Conservation (phyloP, 2,888 invertebrate genomes). For the Ametastegia equiseti region DNA sequence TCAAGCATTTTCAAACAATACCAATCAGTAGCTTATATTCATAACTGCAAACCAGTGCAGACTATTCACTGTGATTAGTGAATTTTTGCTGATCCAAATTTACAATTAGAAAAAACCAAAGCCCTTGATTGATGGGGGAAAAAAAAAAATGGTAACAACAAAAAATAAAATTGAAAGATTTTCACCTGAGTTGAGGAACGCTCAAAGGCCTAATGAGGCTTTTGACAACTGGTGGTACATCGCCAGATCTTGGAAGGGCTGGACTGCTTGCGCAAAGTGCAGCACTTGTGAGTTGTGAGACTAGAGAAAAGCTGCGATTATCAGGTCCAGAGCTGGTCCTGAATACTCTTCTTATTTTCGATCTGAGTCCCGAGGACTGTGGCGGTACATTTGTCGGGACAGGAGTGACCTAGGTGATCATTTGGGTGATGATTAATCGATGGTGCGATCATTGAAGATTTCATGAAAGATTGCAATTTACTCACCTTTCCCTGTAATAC, state of each 20-base stretch:
- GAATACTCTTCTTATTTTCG: conserved; percentile 79
- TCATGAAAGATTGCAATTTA: background rate
- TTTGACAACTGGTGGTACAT: conserved; percentile 78
- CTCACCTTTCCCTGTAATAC: conserved; percentile 77
- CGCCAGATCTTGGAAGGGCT: conserved; percentile 77
- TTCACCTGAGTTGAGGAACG: conserved; percentile 77
- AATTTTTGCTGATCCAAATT: no score
- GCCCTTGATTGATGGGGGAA: background rate
- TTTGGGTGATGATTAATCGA: conserved; percentile 33
- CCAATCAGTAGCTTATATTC: no score
- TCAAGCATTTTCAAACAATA: background rate
- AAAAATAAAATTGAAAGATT: background rate
- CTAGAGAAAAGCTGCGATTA: conserved; percentile 75
- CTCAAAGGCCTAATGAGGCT: conserved; percentile 79
- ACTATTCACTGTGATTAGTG: no score
- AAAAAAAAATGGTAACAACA: background rate
- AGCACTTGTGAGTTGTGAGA: conserved; percentile 80
- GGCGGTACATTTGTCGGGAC: conserved; percentile 60
- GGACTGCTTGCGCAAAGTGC: conserved; percentile 81
- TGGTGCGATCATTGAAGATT: background rate
- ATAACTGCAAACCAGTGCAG: no score
- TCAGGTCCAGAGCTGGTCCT: conserved; percentile 78
- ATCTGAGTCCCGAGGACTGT: conserved; percentile 76
- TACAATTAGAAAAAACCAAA: background rate
- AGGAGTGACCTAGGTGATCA: conserved; percentile 52